Conservation (phyloP, 2,888 invertebrate species). For the Steromphala cineraria region DNA sequence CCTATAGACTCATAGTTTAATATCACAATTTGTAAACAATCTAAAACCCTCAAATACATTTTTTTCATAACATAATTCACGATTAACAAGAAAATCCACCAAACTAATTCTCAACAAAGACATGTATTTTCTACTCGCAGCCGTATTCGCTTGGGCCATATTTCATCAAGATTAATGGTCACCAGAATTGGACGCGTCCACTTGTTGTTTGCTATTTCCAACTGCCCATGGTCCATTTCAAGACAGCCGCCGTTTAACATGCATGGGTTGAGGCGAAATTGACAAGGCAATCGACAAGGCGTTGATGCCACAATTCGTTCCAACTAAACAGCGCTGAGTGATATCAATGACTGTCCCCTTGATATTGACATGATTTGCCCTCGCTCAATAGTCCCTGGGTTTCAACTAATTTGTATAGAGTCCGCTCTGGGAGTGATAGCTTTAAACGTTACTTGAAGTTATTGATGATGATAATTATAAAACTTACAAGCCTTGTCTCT, state of each 20-base stretch:
- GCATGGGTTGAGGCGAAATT: background rate
- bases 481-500: too few relatives aligned
- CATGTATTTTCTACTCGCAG: too few relatives aligned
- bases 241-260: background rate
- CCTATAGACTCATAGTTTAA: too few relatives aligned
- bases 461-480: too few relatives aligned
- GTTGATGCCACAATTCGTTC: background rate
- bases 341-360: background rate
- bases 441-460: too few relatives aligned
- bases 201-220: background rate
- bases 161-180: slow-evolving; percentile 1
- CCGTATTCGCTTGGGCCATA: background rate
- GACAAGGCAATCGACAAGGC: background rate
- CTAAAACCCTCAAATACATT: too few relatives aligned
- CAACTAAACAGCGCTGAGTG: background rate
- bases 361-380: background rate
- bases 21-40: too few relatives aligned
- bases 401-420: background rate
- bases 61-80: too few relatives aligned
- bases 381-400: background rate
- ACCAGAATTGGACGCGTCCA: background rate
- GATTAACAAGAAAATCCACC: too few relatives aligned
- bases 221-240: background rate
- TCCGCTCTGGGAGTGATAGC: too few relatives aligned
- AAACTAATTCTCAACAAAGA: too few relatives aligned